phyloP scores from a whole-genome alignment of 2,888 invertebrate species.

The Cactoblastis cactorum region DNA sequence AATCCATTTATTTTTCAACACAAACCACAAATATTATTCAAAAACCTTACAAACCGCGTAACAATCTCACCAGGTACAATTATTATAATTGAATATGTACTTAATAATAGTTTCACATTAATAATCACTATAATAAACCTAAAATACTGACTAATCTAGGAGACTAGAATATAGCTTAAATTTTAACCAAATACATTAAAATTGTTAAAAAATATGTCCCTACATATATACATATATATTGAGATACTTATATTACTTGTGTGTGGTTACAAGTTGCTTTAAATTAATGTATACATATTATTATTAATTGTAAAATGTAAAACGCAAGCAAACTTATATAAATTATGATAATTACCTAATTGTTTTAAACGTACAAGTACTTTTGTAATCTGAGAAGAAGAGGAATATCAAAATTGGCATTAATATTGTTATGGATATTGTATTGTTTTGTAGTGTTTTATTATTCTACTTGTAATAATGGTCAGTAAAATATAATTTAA shows the following conservation, averaged over 20 bases:
- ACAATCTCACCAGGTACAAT: conserved; percentile 54
- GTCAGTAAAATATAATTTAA: conserved; percentile 10
- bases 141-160: neutral
- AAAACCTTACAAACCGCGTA: conserved; percentile 58
- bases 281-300: too few species aligned
- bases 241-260: too few species aligned
- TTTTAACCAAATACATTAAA: neutral
- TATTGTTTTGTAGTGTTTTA: too few species aligned
- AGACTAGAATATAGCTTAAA: neutral
- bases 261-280: too few species aligned
- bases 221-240: neutral
- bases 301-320: too few species aligned
- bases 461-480: neutral
- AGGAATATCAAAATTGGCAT: too few species aligned
- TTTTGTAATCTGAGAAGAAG: too few species aligned
- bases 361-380: too few species aligned
- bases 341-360: too few species aligned
- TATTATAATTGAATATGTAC: conserved; percentile 45
- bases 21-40: conserved; percentile 55
- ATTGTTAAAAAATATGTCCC: neutral
- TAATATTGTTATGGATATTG: too few species aligned
- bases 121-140: neutral
- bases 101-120: neutral
- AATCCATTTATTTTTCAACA: conserved; percentile 65
- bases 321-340: too few species aligned